These are phyloP conservation scores for Xyrauchen texanus DNA, from an alignment of 2,113 vertebrate genomes.

Conservation along the genomic window DNA sequence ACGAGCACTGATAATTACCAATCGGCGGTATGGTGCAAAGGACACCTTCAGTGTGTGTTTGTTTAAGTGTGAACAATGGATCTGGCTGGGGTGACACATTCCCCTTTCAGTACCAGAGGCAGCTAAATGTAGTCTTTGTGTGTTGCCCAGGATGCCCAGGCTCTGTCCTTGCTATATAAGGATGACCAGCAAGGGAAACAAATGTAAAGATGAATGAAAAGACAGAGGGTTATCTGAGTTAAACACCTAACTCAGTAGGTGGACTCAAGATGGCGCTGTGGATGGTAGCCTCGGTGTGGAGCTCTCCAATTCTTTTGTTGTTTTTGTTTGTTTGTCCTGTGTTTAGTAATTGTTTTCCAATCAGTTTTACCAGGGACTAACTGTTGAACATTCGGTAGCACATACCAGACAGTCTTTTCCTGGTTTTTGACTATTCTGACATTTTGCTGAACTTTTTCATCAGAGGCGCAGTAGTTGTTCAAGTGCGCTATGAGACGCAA, in stretches of 20 bases:
- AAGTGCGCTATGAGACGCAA: too few species aligned
- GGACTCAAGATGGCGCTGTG: too few species aligned
- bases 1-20: slow-evolving; percentile 59
- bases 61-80: slow-evolving; percentile 29
- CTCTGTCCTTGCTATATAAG: neutral
- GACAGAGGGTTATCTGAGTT: slow-evolving; percentile 12
- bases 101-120: slow-evolving; percentile 39
- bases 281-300: too few species aligned
- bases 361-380: too few species aligned
- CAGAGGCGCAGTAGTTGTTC: too few species aligned
- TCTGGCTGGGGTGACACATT: slow-evolving; percentile 24
- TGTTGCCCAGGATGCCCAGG: neutral
- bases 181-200: neutral
- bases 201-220: slow-evolving; percentile 4
- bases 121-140: slow-evolving; percentile 19
- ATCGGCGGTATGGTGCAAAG: slow-evolving; percentile 55
- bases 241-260: slow-evolving; percentile 1
- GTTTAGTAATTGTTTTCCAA: too few species aligned
- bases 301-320: too few species aligned
- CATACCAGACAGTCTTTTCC: too few species aligned
- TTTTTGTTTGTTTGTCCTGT: too few species aligned
- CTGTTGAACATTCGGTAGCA: too few species aligned
- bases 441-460: too few species aligned
- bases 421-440: too few species aligned
- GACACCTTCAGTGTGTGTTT: slow-evolving; percentile 55